Conservation (phyloP, 1,140 invertebrate species). For the Zaprionus inermis region DNA sequence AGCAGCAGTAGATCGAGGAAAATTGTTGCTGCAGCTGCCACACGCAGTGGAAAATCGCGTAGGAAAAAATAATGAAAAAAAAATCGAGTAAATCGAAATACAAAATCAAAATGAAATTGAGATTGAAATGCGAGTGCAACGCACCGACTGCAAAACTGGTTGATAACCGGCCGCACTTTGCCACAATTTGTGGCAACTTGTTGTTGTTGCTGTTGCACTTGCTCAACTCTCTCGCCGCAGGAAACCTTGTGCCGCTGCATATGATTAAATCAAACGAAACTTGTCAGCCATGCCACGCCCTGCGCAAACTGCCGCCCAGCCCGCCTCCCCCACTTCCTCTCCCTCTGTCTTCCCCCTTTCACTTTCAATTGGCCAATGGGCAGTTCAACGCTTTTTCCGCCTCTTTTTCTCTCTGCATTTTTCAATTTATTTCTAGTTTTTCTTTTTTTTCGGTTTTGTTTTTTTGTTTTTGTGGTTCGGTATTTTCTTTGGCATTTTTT, state of each 20-base stretch:
- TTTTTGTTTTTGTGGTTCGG: slow-evolving; percentile 1
- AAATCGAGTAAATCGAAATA: background rate
- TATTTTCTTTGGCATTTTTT: slow-evolving; percentile 52
- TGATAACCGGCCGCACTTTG: slow-evolving; percentile 18
- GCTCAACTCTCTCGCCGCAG: slow-evolving; percentile 10
- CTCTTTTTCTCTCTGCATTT: slow-evolving; percentile 13
- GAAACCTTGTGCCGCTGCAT: slow-evolving; percentile 21
- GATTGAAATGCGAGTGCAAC: slow-evolving; percentile 52
- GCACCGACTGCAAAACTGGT: slow-evolving; percentile 46
- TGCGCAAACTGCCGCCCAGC: background rate
- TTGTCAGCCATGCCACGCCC: slow-evolving; percentile 16
- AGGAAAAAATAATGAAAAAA: background rate
- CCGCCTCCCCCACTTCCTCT: background rate
- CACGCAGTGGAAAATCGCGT: slow-evolving; percentile 8
- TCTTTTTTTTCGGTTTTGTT: slow-evolving; percentile 17
- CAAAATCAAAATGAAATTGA: slow-evolving; percentile 23
- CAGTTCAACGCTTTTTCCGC: slow-evolving; percentile 40
- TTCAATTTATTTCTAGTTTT: slow-evolving; percentile 23
- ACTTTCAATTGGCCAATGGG: slow-evolving; percentile 72
- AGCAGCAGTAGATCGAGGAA: background rate
- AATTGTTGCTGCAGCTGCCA: slow-evolving; percentile 24
- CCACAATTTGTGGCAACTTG: slow-evolving; percentile 11
- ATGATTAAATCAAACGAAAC: slow-evolving; percentile 31
- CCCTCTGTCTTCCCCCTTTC: slow-evolving; percentile 53
- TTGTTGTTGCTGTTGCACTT: background rate